phyloP scores from a whole-genome alignment of 2,113 vertebrate genomes.

The Xiphophorus maculatus region DNA sequence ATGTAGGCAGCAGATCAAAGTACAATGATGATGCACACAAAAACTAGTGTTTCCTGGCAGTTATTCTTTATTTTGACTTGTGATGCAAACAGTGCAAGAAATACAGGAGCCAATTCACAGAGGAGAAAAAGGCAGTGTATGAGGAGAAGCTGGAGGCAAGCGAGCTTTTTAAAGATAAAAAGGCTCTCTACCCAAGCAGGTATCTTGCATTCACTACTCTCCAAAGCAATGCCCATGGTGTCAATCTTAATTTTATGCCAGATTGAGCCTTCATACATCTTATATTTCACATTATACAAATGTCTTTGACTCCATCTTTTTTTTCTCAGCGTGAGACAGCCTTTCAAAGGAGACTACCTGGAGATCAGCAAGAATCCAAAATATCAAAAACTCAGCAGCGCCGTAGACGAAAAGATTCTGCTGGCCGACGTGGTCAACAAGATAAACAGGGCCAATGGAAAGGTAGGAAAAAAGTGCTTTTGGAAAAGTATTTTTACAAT shows the following conservation, averaged over 20 bases:
- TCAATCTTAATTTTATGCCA: background rate
- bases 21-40: background rate
- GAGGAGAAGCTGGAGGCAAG: constrained; percentile 98
- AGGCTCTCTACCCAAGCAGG: constrained; percentile 96
- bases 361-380: constrained; percentile 97
- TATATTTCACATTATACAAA: background rate
- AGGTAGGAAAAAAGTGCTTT: constrained; percentile 78
- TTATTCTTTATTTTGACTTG: constrained; percentile 2
- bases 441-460: constrained; percentile 97
- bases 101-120: constrained; percentile 93
- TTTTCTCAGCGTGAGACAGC: constrained; percentile 88
- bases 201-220: constrained; percentile 1
- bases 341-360: constrained; percentile 96
- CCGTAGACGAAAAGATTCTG: constrained; percentile 93
- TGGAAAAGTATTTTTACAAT: too few species aligned
- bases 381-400: constrained; percentile 93
- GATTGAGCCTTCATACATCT: background rate
- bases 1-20: background rate
- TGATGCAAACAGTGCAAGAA: constrained; percentile 88
- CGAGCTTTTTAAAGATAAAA: constrained; percentile 97
- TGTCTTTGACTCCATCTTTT: constrained; percentile 17
- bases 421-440: constrained; percentile 96
- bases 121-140: constrained; percentile 92
- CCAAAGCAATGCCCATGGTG: background rate
- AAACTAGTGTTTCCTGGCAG: background rate